These are phyloP conservation scores for Calameuta filiformis DNA, from an alignment of 2,888 invertebrate species.

Conservation along the genomic window DNA sequence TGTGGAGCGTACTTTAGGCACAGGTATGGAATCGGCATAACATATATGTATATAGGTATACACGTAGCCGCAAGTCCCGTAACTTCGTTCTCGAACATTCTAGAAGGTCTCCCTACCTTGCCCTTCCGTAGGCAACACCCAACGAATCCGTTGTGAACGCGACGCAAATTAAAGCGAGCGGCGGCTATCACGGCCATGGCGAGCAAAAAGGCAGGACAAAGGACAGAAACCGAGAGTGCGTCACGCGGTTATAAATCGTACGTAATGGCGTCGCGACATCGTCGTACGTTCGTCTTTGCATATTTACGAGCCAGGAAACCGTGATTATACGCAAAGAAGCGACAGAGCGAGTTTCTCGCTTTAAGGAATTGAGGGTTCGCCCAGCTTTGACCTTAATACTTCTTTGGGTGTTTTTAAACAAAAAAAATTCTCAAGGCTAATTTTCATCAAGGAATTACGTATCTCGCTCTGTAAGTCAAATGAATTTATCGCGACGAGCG, in stretches of 20 bases:
- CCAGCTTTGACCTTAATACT: neutral
- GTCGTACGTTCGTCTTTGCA: neutral
- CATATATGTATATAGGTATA: no score
- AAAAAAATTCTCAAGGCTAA: neutral
- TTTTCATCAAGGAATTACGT: neutral
- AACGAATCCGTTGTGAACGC: no score
- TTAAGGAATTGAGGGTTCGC: neutral
- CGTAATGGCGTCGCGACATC: neutral
- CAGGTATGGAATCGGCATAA: no score
- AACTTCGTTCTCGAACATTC: no score
- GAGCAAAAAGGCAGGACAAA: neutral
- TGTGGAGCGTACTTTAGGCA: no score
- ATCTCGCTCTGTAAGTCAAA: neutral
- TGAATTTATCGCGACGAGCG: neutral
- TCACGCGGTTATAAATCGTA: conserved; percentile 2
- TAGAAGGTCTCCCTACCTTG: no score
- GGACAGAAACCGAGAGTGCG: neutral
- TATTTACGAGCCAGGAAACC: neutral
- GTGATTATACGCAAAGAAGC: neutral
- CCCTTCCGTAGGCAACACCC: no score
- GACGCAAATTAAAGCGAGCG: neutral
- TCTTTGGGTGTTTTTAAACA: neutral
- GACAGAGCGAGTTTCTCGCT: neutral
- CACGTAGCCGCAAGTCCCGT: no score
- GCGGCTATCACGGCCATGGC: neutral